Percentiles rank a stretch among this genome's conserved stretches.
These are phyloP conservation scores for Sylvia borin DNA, from an alignment of 2,797 vertebrate genomes.

Conservation along the genomic window DNA sequence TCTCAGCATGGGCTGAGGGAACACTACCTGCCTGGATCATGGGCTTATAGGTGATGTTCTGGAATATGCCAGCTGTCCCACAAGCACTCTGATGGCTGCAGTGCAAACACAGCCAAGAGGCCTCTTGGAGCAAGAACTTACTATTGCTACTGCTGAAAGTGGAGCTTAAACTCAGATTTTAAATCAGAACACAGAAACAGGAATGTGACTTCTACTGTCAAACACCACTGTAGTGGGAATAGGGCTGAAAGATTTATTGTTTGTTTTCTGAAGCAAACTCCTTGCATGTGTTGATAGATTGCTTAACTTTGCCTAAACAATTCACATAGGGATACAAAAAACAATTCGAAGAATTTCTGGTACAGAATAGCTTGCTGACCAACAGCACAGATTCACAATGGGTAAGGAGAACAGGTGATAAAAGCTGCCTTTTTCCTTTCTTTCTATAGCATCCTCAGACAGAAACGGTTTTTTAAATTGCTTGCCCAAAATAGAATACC, in stretches of 20 bases:
- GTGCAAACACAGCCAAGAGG: not conserved
- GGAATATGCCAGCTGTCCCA: accelerated
- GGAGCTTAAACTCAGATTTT: not conserved
- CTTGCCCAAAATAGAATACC: not conserved
- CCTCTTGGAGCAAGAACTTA: not conserved
- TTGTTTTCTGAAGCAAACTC: not conserved
- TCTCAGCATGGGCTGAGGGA: not conserved
- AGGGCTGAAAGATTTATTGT: not conserved
- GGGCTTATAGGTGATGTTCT: not conserved
- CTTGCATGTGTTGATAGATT: not conserved
- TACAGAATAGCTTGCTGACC: not conserved
- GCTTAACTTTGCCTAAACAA: not conserved
- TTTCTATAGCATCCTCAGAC: not conserved
- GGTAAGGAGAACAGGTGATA: not conserved
- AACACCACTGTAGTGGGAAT: not conserved
- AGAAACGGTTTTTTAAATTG: not conserved
- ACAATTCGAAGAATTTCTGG: not conserved
- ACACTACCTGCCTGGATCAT: accelerated
- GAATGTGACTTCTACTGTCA: not conserved
- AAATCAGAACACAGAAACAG: not conserved
- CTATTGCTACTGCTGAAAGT: not conserved
- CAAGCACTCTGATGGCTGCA: accelerated
- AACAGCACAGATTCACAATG: not conserved
- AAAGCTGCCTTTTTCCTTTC: not conserved
- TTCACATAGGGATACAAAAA: not conserved